Evolutionary conservation across 2,797 vertebrate genomes (phyloP), one percentile per base, ranked within the genome.

Genomic region (Lithobates pipiens): DNA sequence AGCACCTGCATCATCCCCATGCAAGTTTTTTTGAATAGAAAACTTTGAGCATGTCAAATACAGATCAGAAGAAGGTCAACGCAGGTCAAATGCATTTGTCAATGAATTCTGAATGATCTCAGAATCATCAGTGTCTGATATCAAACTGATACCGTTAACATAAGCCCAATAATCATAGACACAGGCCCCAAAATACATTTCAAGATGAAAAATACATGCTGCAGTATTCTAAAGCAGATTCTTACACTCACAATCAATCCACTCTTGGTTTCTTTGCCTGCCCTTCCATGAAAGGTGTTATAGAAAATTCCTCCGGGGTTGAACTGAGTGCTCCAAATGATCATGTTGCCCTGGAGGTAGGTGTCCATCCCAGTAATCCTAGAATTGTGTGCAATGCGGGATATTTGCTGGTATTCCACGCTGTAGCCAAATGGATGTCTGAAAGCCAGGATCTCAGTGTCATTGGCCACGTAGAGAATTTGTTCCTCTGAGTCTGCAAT

Each of bases 371-470:
- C 98, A 86, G 98, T 98, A 92, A 99, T 99, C 86, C 97, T 97
- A 92, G 98, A 99, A 89, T 99, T 99, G 93, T 98, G 97, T 93
- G 99, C 98, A 87, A 97, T 96, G 90, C 97, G 97, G 93, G 96
- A 96, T 92, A 99, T 97, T 90, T 99, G 95, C 94, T 97, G 98
- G 93, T 96, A 96, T 93, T 95, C 96, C 32, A 94, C 95, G 95
- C 97, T 99, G 95, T 98, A 97, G 96, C 99, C 98, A 95, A 98
- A 99, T 86, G 98, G 98, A 96, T 98, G 97, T 95, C 97, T 95
- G 96, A 99, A 99, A 96, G 97, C 97, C 94, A 97, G 95, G 96
- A 99, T 98, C 95, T 99, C 98, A 94, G 98, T 99, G 92, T 99
- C 98, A 95, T 99, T 99, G 92, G 98, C 96, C 91, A 99, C 96